phyloP scores from a whole-genome alignment of 2,888 invertebrate genomes.

The Meandrusa payeni region DNA sequence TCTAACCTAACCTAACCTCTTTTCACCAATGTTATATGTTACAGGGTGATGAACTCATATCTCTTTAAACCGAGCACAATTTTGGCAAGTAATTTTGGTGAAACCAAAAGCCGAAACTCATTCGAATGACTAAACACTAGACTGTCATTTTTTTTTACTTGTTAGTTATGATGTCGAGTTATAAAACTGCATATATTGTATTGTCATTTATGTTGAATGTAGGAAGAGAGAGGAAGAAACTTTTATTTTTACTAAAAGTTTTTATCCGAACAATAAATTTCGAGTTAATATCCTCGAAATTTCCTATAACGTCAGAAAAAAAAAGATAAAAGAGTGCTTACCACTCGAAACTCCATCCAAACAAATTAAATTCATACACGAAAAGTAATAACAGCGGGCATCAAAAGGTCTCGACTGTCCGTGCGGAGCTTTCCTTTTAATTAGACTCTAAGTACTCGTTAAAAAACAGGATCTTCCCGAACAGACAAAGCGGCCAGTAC shows the following conservation, averaged over 20 bases:
- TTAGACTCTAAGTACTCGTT: conserved; percentile 80
- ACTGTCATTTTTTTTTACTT: too few species aligned
- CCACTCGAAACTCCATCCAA: conserved; percentile 71
- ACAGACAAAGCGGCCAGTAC: conserved; percentile 73
- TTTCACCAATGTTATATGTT: too few species aligned
- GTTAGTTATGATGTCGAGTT: too few species aligned
- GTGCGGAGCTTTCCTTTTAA: conserved; percentile 77
- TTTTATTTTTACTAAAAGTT: conserved; percentile 16
- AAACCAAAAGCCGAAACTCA: too few species aligned
- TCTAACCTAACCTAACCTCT: too few species aligned
- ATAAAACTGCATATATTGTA: too few species aligned
- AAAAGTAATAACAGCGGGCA: conserved; percentile 75
- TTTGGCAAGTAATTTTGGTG: too few species aligned
- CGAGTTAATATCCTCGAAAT: conserved; percentile 32
- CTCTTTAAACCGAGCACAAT: too few species aligned
- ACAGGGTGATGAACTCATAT: too few species aligned
- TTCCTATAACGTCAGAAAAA: conserved; percentile 30
- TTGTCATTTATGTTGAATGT: too few species aligned
- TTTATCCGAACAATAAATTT: conserved; percentile 23
- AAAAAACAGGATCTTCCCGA: conserved; percentile 77
- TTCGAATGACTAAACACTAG: too few species aligned
- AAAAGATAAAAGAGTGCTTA: conserved; percentile 47
- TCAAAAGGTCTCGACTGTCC: conserved; percentile 78
- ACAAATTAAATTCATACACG: conserved; percentile 77
- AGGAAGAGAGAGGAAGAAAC: too few species aligned